Evolutionary conservation across 2,113 vertebrate species (phyloP).

Genomic region (Nothocercus julius): DNA sequence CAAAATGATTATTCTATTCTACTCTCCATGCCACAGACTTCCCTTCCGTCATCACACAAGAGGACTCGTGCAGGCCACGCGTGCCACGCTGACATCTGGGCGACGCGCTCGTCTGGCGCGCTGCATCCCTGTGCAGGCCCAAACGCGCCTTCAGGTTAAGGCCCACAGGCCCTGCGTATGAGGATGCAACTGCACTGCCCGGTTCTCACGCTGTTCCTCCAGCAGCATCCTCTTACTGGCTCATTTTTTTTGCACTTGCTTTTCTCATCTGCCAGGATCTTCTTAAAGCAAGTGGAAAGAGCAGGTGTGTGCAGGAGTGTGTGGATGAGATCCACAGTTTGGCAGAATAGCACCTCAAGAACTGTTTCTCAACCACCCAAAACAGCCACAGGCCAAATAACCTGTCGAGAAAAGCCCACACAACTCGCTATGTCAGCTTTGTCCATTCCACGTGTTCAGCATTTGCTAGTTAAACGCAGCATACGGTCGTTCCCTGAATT

Average conservation of each 20-base stretch:
- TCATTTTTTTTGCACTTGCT: fast-evolving
- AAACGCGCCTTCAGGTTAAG: no score
- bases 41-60: background rate
- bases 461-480: background rate
- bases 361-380: background rate
- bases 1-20: no score
- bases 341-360: background rate
- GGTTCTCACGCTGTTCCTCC: background rate
- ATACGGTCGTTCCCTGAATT: fast-evolving
- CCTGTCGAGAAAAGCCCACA: background rate
- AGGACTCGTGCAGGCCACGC: fast-evolving
- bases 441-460: fast-evolving
- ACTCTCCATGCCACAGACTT: fast-evolving
- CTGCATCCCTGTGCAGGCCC: fast-evolving
- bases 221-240: background rate
- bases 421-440: background rate
- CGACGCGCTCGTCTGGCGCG: no score
- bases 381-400: background rate
- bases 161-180: background rate
- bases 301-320: fast-evolving
- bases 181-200: fast-evolving
- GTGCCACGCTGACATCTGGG: fast-evolving
- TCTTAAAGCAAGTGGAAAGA: fast-evolving
- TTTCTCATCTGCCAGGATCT: background rate
- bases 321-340: fast-evolving